These are phyloP conservation scores for Coilia nasus DNA, from an alignment of 2,797 vertebrate genomes.

Conservation along the genomic window DNA sequence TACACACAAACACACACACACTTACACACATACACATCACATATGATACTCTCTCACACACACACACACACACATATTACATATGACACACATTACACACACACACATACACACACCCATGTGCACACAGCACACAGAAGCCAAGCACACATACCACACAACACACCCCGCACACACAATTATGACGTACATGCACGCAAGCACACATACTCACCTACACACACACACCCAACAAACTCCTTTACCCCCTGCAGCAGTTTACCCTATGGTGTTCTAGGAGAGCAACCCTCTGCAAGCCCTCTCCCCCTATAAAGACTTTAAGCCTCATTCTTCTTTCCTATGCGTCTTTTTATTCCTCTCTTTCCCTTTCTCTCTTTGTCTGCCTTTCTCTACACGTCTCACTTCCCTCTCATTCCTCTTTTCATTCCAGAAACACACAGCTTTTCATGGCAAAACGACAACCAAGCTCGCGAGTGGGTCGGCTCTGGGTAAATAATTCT, in stretches of 20 bases:
- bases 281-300: neutral
- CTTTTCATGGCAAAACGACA: conserved; percentile 64
- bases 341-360: conserved; percentile 39
- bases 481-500: conserved; percentile 66
- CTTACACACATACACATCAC: too few relatives aligned
- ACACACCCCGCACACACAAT: neutral
- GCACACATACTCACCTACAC: neutral
- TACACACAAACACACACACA: neutral
- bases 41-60: neutral
- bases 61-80: neutral
- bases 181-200: neutral
- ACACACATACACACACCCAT: neutral
- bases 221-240: neutral
- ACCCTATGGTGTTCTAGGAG: neutral
- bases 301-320: neutral
- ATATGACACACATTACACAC: neutral
- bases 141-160: neutral
- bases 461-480: conserved; percentile 62
- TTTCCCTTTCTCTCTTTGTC: neutral
- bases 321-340: neutral
- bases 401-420: neutral
- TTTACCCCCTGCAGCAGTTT: neutral
- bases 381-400: neutral
- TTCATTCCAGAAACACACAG: conserved; percentile 13
- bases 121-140: neutral